Evolutionary conservation across 2,797 vertebrate species (phyloP).

Genomic region (Zalophus californianus): DNA sequence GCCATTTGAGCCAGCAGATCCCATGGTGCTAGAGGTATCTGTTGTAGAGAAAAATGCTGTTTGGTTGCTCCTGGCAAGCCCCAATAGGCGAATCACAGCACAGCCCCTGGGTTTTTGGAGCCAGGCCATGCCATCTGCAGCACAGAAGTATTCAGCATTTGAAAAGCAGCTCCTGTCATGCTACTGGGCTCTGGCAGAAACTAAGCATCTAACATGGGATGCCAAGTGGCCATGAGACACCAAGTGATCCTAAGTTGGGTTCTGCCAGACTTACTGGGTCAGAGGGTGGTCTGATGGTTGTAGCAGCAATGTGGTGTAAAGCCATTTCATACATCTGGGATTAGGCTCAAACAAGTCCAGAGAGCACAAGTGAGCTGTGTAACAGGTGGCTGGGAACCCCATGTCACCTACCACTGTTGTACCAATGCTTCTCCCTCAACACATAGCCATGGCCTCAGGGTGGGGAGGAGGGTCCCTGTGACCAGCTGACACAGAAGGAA

Average conservation of each 20-base stretch:
- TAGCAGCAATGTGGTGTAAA: background rate
- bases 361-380: background rate
- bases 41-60: background rate
- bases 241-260: background rate
- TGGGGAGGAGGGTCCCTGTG: too few relatives aligned
- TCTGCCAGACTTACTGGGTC: background rate
- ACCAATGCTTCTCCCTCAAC: background rate
- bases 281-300: background rate
- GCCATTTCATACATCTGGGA: background rate
- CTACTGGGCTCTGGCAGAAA: background rate
- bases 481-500: background rate
- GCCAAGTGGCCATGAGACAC: background rate
- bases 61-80: slow-evolving; percentile 1
- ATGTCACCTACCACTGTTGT: background rate
- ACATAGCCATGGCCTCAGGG: background rate
- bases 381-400: background rate
- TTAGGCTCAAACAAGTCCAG: background rate
- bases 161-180: background rate
- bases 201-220: background rate
- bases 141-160: background rate
- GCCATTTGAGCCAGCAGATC: background rate
- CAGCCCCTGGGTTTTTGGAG: background rate
- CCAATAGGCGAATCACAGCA: background rate
- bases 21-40: background rate
- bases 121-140: background rate